Base-by-base conservation (phyloP, 2,797 vertebrate species). In the Crocidura indochinensis region DNA sequence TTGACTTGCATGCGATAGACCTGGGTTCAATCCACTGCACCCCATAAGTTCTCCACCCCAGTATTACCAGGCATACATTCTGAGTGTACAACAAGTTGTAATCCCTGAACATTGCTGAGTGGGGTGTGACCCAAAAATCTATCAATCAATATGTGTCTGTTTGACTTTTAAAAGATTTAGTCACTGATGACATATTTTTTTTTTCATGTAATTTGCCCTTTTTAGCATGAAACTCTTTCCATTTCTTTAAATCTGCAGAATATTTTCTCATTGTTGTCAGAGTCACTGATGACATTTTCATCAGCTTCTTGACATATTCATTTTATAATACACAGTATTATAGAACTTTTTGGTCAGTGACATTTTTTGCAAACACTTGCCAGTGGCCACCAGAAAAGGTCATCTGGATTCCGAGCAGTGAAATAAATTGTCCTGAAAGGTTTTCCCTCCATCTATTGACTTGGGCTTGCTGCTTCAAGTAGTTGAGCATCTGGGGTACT, bases 331-430 rank as follows among this genome's bases (percentile, higher is more conserved):
- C 85, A 84, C 51, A 49, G 80, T 77, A 84, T 87, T 94, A 81
- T 93, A 51, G 90, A 51, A 72, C 83, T 53, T 94, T 95, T 92
- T 94, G 84, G 88, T 88, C 92, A 84, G 74, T 95, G 95, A 94
- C 95, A 96, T 96, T 95, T 95, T 96, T 94, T 93, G 91, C 91
- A 94, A 96, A 94, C 78, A 78, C 46, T 96, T 95, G 95, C 94
- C 86, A 91, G 88, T 95, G 86, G 86, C 93, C 75, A 94, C 88
- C 47, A 90, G 94, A 95, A 94, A 96, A 96, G 96, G 95, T 95
- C 95, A 95, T 76, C 77, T 81, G 78, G 53, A 93, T 8, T 51
- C 60, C 27, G 68, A 95, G 56, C 64, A 31, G 69, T 86, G 53
- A 93, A 90, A 56, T 88, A 91, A 72, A 92, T 90, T 94, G 69